A percentile compares a stretch with the other conserved stretches of the same genome.
Conservation (phyloP, 2,113 vertebrate genomes). For the Eulacestoma nigropectus region DNA sequence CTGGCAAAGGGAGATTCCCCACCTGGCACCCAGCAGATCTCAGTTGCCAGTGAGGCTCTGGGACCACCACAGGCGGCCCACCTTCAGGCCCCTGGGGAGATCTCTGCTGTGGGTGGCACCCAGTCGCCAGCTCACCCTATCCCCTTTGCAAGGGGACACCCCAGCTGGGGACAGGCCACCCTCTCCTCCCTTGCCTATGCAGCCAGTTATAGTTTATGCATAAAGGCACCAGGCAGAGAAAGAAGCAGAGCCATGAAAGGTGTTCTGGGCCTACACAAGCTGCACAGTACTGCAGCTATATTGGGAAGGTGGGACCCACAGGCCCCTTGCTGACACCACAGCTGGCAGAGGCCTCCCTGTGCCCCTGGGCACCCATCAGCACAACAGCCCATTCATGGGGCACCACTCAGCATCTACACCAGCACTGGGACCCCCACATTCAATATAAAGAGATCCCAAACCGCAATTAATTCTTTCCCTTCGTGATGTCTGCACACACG, state of each 20-base stretch:
- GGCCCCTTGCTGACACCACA: neutral
- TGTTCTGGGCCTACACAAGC: neutral
- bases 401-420: neutral
- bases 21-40: neutral
- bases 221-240: neutral
- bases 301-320: neutral
- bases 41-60: neutral
- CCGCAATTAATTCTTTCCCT: rapidly evolving
- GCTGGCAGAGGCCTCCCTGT: rapidly evolving
- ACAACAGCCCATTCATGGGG: rapidly evolving
- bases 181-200: neutral
- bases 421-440: rapidly evolving
- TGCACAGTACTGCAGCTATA: rapidly evolving
- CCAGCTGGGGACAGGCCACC: neutral
- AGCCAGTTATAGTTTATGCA: neutral
- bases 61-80: neutral
- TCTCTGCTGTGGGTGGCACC: neutral
- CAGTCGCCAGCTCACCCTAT: rapidly evolving
- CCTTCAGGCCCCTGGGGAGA: neutral
- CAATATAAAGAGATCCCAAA: neutral
- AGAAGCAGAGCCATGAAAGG: neutral
- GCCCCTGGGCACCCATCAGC: neutral
- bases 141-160: neutral
- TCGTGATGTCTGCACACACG: rapidly evolving
- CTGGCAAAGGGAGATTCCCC: neutral